Percentiles rank a stretch among this genome's conserved stretches.
Conservation (phyloP, 2,797 vertebrate genomes). For the Remorina albescens region DNA sequence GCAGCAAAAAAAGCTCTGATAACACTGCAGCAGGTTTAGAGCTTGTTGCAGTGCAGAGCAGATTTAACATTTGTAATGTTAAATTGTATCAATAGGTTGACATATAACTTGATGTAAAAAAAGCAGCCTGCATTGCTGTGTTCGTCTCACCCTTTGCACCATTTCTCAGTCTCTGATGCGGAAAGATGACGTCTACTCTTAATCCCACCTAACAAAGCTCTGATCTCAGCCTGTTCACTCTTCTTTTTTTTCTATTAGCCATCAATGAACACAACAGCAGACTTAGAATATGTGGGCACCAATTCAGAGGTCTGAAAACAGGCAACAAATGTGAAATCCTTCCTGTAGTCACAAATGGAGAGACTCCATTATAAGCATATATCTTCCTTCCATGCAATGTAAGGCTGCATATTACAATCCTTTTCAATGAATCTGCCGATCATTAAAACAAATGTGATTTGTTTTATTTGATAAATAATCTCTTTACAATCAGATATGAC, state of each 20-base stretch:
- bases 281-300: constrained; percentile 5
- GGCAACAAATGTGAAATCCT: neutral
- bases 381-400: neutral
- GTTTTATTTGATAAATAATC: neutral
- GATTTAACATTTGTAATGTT: neutral
- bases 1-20: neutral
- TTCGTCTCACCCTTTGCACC: neutral
- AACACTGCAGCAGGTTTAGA: neutral
- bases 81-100: neutral
- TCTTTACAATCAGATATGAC: neutral
- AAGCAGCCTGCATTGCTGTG: neutral
- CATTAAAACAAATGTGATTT: neutral
- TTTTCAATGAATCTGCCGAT: neutral
- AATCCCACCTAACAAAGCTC: neutral
- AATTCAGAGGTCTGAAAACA: constrained; percentile 15
- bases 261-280: constrained; percentile 12
- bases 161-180: neutral
- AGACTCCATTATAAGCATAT: neutral
- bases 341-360: constrained; percentile 5
- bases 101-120: neutral
- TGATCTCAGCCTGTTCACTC: neutral
- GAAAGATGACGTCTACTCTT: neutral
- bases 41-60: neutral
- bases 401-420: neutral
- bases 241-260: neutral